These are phyloP conservation scores for Morinoia aosen DNA, from an alignment of 2,888 invertebrate genomes.

Conservation along the genomic window DNA sequence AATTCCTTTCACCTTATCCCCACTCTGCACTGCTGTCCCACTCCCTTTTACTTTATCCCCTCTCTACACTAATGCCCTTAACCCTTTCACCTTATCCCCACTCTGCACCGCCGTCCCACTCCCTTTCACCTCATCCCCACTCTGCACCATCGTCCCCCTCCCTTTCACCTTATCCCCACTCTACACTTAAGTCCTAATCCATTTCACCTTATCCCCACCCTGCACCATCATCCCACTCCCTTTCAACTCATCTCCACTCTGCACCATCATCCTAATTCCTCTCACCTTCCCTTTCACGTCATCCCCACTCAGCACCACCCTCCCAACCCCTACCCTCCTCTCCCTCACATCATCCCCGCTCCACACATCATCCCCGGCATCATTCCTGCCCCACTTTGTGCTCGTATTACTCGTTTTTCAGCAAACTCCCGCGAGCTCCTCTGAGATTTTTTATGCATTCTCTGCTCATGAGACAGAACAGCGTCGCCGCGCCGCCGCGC, in stretches of 20 bases:
- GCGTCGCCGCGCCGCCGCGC: neutral
- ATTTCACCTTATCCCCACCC: no score
- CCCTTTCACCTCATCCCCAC: neutral
- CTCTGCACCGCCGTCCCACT: neutral
- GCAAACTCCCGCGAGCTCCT: slow-evolving; percentile 8
- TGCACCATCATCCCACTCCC: no score
- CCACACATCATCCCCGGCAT: neutral
- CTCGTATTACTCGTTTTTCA: slow-evolving; percentile 41
- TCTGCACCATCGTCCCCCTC: neutral
- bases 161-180: neutral
- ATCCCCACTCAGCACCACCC: neutral
- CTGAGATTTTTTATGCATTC: neutral
- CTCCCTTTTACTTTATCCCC: neutral
- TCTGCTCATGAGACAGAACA: neutral
- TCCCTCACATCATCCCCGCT: neutral
- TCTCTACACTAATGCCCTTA: neutral
- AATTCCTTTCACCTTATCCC: neutral
- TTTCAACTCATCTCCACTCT: neutral
- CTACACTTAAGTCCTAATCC: neutral
- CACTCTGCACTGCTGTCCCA: neutral
- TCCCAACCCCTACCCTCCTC: neutral
- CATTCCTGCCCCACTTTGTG: neutral
- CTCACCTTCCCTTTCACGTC: neutral
- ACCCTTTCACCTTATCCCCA: neutral
- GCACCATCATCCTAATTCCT: neutral